Conservation (phyloP, 2,797 vertebrate genomes). For the Dromococcyx pavoninus region DNA sequence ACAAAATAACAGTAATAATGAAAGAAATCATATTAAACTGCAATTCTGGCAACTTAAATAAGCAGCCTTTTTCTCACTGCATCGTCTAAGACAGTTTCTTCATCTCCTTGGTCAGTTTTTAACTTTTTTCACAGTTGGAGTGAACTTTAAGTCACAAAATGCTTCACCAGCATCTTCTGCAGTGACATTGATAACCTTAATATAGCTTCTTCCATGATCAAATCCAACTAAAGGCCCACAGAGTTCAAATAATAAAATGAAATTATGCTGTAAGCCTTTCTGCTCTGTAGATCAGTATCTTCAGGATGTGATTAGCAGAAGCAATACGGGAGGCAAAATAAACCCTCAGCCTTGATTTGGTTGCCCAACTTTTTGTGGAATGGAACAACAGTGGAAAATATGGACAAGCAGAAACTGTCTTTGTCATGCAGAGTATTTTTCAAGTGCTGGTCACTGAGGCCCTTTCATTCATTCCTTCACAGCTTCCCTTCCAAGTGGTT, state of each 20-base stretch:
- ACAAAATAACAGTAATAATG: background rate
- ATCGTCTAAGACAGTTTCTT: background rate
- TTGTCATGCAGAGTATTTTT: background rate
- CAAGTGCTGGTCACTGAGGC: background rate
- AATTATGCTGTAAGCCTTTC: background rate
- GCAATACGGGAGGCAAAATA: background rate
- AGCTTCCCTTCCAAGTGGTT: background rate
- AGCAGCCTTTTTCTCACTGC: background rate
- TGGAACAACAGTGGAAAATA: background rate
- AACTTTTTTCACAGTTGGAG: background rate
- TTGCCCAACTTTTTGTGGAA: background rate
- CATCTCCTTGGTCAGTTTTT: too few relatives aligned
- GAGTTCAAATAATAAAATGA: background rate
- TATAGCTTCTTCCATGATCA: background rate
- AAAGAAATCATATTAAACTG: background rate
- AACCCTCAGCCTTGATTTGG: background rate
- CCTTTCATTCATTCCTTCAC: background rate
- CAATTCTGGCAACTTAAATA: background rate
- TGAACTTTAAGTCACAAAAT: background rate
- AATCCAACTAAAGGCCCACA: background rate
- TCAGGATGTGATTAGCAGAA: background rate
- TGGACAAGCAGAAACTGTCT: background rate
- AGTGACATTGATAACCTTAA: background rate
- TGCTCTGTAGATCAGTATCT: background rate
- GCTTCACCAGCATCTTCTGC: background rate